Base-by-base conservation (phyloP, 2,113 vertebrate genomes). In the Dromas ardeola region DNA sequence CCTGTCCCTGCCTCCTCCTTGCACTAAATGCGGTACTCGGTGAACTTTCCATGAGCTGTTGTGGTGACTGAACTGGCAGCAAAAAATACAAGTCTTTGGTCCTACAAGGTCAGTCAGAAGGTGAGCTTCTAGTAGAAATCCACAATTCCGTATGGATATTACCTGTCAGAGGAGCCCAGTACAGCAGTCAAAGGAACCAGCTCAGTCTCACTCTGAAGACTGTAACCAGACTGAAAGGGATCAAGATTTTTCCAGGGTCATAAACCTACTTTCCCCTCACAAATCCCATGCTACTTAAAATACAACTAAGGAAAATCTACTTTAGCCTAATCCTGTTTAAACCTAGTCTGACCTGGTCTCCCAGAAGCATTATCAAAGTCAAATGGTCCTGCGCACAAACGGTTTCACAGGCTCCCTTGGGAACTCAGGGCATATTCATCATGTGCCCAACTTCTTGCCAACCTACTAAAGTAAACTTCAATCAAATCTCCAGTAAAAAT, bases 271-370 rank as follows among this genome's bases (percentile, higher is more conserved):
- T 95, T 96, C 67, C 72, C 89, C 65, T 95, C 72, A 56, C 88
- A 96, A 97, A 88, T 77, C 61, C 62, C n/a, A 22, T 79, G 66
- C 77, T 94, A 92, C 80, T 98, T 96, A 92, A 94, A 93, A 87
- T 52, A 97, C 71, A 93, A 83, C 80, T 47, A 93, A 85, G 38
- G 76, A 89, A 93, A 95, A 88, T 93, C 79, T 91, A 77, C 95
- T 95, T 91, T 93, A 96, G 92, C 83, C 55, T 98, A 97, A 97
- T 93, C 78, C 84, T 97, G 89, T 97, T 98, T 95, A 96, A 98
- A 97, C 49, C 91, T 89, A 17, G 49, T 69, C 83, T 97, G 95
- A 96, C 78, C 84, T 66, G 12, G 69, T 93, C 85, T 91, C 62
- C 79, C 65, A 97, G 86, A 95, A 96, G 91, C 73, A 76, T 80